phyloP scores from a whole-genome alignment of 2,797 vertebrate species.

The Microcaecilia unicolor region DNA sequence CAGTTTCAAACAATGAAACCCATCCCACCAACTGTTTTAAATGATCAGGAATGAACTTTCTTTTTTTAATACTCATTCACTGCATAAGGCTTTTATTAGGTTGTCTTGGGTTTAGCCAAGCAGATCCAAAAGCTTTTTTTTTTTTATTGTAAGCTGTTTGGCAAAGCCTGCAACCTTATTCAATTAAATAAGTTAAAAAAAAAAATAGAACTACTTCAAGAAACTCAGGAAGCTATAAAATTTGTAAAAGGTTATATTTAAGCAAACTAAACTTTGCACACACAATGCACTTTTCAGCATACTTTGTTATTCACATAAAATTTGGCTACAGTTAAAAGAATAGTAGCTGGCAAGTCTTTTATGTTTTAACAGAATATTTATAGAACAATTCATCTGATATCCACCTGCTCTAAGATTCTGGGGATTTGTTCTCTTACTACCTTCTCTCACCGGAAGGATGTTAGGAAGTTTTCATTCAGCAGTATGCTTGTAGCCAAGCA shows the following conservation, averaged over 20 bases:
- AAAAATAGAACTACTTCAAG: no score
- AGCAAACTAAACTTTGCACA: not conserved
- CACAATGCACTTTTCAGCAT: not conserved
- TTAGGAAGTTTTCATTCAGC: slow-evolving; percentile 7
- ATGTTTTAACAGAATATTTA: slow-evolving; percentile 12
- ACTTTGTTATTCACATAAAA: slow-evolving; percentile 10
- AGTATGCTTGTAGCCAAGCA: not conserved
- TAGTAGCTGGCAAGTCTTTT: slow-evolving; percentile 9
- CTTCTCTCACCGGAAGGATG: not conserved
- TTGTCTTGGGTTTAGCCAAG: not conserved
- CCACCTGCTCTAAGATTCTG: slow-evolving; percentile 13
- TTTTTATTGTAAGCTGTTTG: not conserved
- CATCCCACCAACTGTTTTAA: no score
- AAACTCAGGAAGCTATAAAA: slow-evolving; percentile 9
- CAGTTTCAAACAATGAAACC: no score
- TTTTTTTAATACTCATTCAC: not conserved
- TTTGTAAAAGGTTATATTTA: not conserved
- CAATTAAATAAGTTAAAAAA: not conserved
- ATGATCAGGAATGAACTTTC: no score
- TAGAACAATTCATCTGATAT: slow-evolving; percentile 16
- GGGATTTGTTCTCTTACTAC: not conserved
- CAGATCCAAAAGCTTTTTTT: not conserved
- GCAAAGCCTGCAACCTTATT: slow-evolving; percentile 1
- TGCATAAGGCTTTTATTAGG: not conserved
- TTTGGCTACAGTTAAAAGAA: slow-evolving; percentile 9